These are phyloP conservation scores for Bovichtus diacanthus DNA, from an alignment of 2,797 vertebrate species.

Conservation along the genomic window DNA sequence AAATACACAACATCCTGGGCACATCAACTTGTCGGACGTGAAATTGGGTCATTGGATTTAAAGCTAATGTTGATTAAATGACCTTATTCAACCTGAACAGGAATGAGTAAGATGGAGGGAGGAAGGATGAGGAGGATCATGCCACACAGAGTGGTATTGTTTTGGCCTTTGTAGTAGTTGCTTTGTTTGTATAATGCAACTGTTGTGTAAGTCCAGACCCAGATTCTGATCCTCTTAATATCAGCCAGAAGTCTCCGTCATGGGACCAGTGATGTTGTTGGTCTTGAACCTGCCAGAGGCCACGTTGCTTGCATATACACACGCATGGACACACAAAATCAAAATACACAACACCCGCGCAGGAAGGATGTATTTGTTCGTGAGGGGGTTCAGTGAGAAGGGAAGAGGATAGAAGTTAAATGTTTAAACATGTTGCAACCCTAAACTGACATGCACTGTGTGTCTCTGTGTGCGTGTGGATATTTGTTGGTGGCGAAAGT, in stretches of 20 bases:
- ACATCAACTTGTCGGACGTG: slow-evolving; percentile 7
- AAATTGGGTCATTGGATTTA: slow-evolving; percentile 44
- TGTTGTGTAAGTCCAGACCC: slow-evolving; percentile 64
- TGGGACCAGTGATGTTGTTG: slow-evolving; percentile 48
- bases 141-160: slow-evolving; percentile 71
- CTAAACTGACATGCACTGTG: not conserved
- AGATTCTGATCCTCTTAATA: slow-evolving; percentile 81
- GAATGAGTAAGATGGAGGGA: slow-evolving; percentile 10
- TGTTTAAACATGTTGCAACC: slow-evolving; percentile 32
- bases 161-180: slow-evolving; percentile 50
- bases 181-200: slow-evolving; percentile 67
- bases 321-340: slow-evolving; percentile 2
- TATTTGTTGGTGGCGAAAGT: not conserved
- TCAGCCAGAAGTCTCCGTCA: slow-evolving; percentile 55
- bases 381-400: slow-evolving; percentile 32
- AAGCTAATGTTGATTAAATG: slow-evolving; percentile 34
- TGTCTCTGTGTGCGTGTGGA: slow-evolving; percentile 19
- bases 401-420: slow-evolving; percentile 41
- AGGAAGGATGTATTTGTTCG: slow-evolving; percentile 67
- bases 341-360: slow-evolving; percentile 48
- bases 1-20: slow-evolving; percentile 18
- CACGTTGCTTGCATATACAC: not conserved
- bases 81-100: slow-evolving; percentile 33
- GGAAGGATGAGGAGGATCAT: slow-evolving; percentile 24
- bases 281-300: slow-evolving; percentile 38